Percentiles rank a stretch among this genome's conserved stretches.
Evolutionary conservation across 2,797 vertebrate species (phyloP).

Genomic region (Oryzias sinensis): DNA sequence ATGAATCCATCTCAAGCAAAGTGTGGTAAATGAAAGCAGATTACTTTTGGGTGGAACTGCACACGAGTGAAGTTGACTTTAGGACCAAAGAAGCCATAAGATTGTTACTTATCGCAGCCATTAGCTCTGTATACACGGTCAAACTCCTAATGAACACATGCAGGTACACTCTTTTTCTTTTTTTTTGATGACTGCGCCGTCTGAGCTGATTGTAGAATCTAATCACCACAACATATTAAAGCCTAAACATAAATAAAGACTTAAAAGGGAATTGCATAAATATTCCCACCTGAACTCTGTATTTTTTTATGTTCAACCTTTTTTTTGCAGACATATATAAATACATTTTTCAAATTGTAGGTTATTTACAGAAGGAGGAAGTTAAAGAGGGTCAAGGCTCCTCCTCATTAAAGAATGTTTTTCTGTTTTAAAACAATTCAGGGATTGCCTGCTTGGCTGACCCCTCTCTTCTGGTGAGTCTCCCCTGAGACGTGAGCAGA

Average conservation of each 20-base stretch:
- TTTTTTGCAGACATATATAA: neutral
- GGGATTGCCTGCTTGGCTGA: conserved; percentile 77
- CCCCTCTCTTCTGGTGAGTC: conserved; percentile 59
- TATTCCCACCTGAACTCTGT: conserved; percentile 20
- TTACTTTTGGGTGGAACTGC: conserved; percentile 20
- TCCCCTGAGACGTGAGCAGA: conserved; percentile 58
- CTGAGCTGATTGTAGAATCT: conserved; percentile 11
- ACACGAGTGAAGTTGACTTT: conserved; percentile 50
- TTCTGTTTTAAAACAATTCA: conserved; percentile 77
- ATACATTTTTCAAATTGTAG: conserved; percentile 44
- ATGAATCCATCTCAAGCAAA: no score
- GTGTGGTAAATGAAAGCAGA: conserved; percentile 15
- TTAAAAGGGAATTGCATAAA: conserved; percentile 1
- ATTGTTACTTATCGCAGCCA: conserved; percentile 51
- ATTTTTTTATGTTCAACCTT: no score
- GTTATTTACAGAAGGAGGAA: conserved; percentile 77
- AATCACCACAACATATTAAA: neutral
- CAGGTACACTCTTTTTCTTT: conserved; percentile 1
- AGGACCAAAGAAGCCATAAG: conserved; percentile 41
- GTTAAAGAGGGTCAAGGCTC: conserved; percentile 65
- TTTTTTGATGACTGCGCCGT: conserved; percentile 8
- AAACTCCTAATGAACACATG: conserved; percentile 27
- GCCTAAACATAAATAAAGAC: neutral
- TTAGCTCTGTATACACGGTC: conserved; percentile 35
- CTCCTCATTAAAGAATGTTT: conserved; percentile 77